phyloP scores from a whole-genome alignment of 2,113 vertebrate species.

The Myiopsitta monachus region DNA sequence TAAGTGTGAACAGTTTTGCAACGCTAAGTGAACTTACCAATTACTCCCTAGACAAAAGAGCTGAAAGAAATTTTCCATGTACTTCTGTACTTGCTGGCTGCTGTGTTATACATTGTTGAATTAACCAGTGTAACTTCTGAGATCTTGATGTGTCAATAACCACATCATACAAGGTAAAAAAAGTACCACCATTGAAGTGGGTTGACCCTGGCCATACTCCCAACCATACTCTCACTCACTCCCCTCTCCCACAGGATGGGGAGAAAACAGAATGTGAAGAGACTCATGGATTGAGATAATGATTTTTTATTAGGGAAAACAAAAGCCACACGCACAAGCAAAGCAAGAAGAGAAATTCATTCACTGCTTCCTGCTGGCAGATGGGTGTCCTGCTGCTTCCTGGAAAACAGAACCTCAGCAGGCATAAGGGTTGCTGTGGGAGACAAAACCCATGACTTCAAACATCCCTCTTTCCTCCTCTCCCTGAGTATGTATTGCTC shows the following conservation, averaged over 20 bases:
- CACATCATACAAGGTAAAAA: background rate
- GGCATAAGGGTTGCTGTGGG: background rate
- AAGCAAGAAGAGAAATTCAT: background rate
- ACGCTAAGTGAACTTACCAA: rapidly evolving
- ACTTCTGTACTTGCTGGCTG: background rate
- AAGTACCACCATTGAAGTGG: background rate
- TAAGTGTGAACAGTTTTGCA: background rate
- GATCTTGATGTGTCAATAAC: background rate
- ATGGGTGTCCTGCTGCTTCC: background rate
- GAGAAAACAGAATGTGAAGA: background rate
- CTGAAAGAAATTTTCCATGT: background rate
- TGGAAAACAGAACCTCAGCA: background rate
- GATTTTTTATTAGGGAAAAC: background rate
- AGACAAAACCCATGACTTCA: background rate
- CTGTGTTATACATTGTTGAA: background rate
- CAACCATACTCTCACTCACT: background rate
- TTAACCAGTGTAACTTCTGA: background rate
- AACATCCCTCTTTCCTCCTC: background rate
- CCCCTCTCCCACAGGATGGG: background rate
- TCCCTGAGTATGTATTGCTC: background rate
- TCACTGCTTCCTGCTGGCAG: background rate
- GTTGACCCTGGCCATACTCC: background rate
- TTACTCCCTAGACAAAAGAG: background rate
- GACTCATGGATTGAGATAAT: background rate
- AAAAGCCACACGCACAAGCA: background rate